A percentile compares a stretch with the other conserved stretches of the same genome.
Conservation (phyloP, 2,797 vertebrate species). For the Smutsia temminckii region DNA sequence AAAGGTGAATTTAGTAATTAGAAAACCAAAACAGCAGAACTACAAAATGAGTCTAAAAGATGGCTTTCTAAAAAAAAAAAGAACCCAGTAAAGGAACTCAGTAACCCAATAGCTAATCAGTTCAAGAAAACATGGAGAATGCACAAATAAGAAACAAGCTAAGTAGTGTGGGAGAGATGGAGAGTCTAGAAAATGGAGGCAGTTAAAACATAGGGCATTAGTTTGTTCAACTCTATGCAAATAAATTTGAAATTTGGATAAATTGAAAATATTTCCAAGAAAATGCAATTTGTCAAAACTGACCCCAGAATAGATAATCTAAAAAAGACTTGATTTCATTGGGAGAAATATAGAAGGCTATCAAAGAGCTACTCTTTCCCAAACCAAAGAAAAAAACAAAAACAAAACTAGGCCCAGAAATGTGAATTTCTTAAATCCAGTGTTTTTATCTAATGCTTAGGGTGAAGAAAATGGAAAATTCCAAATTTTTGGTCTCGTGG, state of each 20-base stretch:
- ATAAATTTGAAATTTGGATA: not conserved
- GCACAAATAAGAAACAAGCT: not conserved
- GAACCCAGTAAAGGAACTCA: not conserved
- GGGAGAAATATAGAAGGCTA: not conserved
- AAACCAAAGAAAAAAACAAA: not conserved
- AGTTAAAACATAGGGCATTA: not conserved
- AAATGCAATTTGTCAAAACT: slow-evolving; percentile 23
- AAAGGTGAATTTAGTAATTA: not conserved
- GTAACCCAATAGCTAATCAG: not conserved
- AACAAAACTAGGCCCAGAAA: not conserved
- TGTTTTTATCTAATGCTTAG: not conserved
- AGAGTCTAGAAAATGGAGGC: not conserved
- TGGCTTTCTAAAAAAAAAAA: not conserved
- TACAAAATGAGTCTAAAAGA: not conserved
- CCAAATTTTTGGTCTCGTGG: not conserved
- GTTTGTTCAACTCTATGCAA: not conserved
- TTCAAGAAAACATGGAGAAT: not conserved
- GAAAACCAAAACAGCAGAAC: not conserved
- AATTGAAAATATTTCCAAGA: not conserved
- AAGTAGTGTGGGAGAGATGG: too few relatives aligned
- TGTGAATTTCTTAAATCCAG: not conserved
- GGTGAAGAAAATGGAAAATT: not conserved
- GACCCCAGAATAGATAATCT: not conserved
- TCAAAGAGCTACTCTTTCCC: not conserved
- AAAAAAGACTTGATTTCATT: not conserved